Evolutionary conservation across 92 coral and sea anemone genomes (phyloP).

Genomic region (Phymanthus crucifer): DNA sequence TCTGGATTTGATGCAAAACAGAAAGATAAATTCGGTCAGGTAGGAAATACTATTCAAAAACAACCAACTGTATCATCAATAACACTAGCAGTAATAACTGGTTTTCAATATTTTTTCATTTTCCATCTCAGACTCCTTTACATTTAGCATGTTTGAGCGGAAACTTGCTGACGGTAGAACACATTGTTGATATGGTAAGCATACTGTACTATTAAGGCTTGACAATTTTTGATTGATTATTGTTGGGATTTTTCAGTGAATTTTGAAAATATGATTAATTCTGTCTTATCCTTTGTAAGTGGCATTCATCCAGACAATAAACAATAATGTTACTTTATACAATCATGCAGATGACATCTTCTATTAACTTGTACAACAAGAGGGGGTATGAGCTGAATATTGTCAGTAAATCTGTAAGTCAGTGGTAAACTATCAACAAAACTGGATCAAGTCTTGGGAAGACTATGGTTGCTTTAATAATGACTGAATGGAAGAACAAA

Average conservation of each 20-base stretch:
- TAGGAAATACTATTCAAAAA: conserved; percentile 28
- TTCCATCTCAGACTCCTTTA: conserved; percentile 68
- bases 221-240: background rate
- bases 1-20: conserved; percentile 95
- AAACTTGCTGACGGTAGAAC: conserved; percentile 81
- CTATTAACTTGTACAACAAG: conserved; percentile 2
- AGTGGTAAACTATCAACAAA: background rate
- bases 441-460: background rate
- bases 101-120: background rate
- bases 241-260: no score
- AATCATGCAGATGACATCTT: background rate
- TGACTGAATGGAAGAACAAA: no score
- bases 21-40: conserved; percentile 99
- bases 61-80: background rate
- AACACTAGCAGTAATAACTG: background rate
- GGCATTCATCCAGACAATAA: no score
- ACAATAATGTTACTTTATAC: background rate
- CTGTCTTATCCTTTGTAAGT: background rate
- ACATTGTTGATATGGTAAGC: conserved; percentile 93
- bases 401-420: conserved; percentile 11
- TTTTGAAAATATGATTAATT: no score
- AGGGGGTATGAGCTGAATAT: background rate
- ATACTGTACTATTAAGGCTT: background rate
- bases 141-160: conserved; percentile 98
- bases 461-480: no score